A percentile compares a stretch with the other conserved stretches of the same genome.
Conservation (phyloP, 2,888 invertebrate species). For the Lasioglossum vierecki region DNA sequence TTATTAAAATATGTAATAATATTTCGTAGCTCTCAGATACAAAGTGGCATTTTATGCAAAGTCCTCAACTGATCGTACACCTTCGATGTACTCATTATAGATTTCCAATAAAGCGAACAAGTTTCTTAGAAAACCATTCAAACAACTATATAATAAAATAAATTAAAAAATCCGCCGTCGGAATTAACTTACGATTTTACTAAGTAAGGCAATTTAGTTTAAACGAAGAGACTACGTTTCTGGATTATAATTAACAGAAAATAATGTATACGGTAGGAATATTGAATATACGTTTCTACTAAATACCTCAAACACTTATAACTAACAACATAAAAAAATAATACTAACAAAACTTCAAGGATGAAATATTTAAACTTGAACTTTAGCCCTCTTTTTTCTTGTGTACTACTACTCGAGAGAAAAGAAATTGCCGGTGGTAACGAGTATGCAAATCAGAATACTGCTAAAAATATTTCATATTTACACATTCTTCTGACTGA, state of each 20-base stretch:
- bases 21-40: constrained; percentile 66
- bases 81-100: constrained; percentile 57
- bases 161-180: constrained; percentile 56
- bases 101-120: constrained; percentile 68
- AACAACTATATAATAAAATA: constrained; percentile 52
- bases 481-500: constrained; percentile 59
- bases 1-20: constrained; percentile 15
- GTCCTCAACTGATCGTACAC: constrained; percentile 58
- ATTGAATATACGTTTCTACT: constrained; percentile 24
- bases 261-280: constrained; percentile 20
- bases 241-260: constrained; percentile 33
- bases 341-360: constrained; percentile 34
- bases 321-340: constrained; percentile 44
- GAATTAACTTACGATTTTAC: constrained; percentile 61
- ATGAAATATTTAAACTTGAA: constrained; percentile 44
- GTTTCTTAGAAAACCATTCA: constrained; percentile 54
- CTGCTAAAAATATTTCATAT: constrained; percentile 42
- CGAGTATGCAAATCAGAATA: constrained; percentile 51
- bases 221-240: constrained; percentile 41
- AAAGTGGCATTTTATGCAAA: constrained; percentile 51
- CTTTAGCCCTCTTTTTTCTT: constrained; percentile 16
- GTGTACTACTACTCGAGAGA: background rate
- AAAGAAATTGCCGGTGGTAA: constrained; percentile 23
- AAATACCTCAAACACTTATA: constrained; percentile 32
- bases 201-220: constrained; percentile 74